These are phyloP conservation scores for Harpagoxenus sublaevis DNA, from an alignment of 2,888 invertebrate genomes.

Conservation along the genomic window DNA sequence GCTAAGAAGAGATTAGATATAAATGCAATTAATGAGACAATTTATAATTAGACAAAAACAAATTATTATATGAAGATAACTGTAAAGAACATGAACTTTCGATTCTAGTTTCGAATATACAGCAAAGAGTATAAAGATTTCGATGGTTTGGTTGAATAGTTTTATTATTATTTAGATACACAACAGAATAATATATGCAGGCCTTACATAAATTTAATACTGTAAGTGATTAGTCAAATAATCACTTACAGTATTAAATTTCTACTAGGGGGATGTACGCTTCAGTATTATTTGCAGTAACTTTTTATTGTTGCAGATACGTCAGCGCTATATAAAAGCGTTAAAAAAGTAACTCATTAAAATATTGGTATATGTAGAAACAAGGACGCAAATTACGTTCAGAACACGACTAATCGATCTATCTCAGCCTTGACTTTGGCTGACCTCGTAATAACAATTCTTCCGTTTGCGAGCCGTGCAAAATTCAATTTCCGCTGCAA, in stretches of 20 bases:
- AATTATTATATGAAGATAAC: background rate
- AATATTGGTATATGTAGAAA: background rate
- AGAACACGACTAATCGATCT: conserved; percentile 21
- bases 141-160: background rate
- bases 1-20: background rate
- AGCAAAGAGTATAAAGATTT: background rate
- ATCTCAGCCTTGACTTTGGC: conserved; percentile 1
- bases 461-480: background rate
- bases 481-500: conserved; percentile 31
- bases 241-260: too few relatives aligned
- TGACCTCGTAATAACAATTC: conserved; percentile 4
- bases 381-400: conserved; percentile 24
- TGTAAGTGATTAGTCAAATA: too few relatives aligned
- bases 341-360: background rate
- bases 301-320: background rate
- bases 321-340: too few relatives aligned
- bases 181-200: background rate
- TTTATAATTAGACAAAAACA: background rate
- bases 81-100: background rate
- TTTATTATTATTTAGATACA: background rate
- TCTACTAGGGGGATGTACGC: too few relatives aligned
- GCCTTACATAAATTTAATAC: too few relatives aligned
- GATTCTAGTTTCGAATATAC: background rate
- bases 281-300: background rate
- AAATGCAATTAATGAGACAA: background rate